Conservation (phyloP, 2,888 invertebrate species). For the Trachelus troglodyta region DNA sequence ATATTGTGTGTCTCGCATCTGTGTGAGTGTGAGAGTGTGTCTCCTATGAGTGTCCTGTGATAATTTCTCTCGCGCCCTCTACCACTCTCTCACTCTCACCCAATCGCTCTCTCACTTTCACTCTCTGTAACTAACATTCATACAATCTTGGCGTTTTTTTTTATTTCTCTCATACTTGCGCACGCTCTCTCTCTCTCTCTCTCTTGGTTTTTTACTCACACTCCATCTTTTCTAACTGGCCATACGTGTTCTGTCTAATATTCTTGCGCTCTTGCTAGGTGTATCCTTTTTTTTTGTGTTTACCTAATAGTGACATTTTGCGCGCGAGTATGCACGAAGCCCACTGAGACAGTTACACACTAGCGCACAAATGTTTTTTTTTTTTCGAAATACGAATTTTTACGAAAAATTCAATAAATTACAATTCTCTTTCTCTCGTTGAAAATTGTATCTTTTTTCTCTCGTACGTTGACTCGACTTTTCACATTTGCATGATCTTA, state of each 20-base stretch:
- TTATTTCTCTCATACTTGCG: background rate
- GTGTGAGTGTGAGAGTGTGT: slow-evolving; percentile 47
- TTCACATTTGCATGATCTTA: background rate
- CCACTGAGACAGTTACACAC: slow-evolving; percentile 52
- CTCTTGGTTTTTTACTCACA: slow-evolving; percentile 13
- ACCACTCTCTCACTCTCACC: slow-evolving; percentile 22
- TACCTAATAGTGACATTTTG: slow-evolving; percentile 48
- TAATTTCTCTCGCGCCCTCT: slow-evolving; percentile 36
- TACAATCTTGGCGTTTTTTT: background rate
- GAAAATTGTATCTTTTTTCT: slow-evolving; percentile 5
- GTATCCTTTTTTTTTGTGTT: slow-evolving; percentile 48
- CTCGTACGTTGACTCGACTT: background rate
- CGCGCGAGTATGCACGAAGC: slow-evolving; percentile 53
- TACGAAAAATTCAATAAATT: background rate
- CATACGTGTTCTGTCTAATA: background rate
- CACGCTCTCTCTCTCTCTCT: slow-evolving; percentile 24
- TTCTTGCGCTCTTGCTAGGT: slow-evolving; percentile 30
- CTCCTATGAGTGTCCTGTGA: slow-evolving; percentile 43
- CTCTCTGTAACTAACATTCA: slow-evolving; percentile 12
- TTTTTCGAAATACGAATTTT: background rate
- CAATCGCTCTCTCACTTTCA: slow-evolving; percentile 36
- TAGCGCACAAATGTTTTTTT: slow-evolving; percentile 50
- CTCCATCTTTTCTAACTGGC: slow-evolving; percentile 2
- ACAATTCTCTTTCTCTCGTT: background rate
- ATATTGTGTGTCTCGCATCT: slow-evolving; percentile 59